Evolutionary conservation across 2,797 vertebrate genomes (phyloP).

Genomic region (Rhinophrynus dorsalis): DNA sequence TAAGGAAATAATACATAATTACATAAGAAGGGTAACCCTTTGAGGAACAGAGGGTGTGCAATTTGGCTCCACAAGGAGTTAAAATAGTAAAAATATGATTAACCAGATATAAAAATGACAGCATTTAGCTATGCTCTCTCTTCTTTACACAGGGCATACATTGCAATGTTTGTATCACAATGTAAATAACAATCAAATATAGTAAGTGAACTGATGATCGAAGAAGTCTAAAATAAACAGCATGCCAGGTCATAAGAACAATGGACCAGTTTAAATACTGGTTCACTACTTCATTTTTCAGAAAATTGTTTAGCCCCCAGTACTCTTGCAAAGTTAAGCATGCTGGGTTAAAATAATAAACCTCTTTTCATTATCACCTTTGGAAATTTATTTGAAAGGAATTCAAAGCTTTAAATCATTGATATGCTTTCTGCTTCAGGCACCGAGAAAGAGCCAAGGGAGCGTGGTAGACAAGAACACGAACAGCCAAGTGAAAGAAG

Average conservation of each 20-base stretch:
- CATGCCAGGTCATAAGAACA: background rate
- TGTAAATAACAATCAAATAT: no score
- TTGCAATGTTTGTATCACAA: no score
- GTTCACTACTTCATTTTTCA: background rate
- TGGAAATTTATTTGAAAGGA: slow-evolving; percentile 34
- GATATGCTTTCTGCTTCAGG: slow-evolving; percentile 42
- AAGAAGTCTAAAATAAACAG: slow-evolving; percentile 8
- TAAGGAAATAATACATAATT: no score
- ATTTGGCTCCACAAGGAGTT: no score
- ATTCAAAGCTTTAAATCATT: slow-evolving; percentile 43
- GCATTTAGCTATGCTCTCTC: no score
- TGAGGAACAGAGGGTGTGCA: no score
- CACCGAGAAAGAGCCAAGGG: slow-evolving; percentile 34
- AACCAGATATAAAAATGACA: no score
- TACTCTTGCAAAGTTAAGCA: slow-evolving; percentile 6
- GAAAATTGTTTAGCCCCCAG: slow-evolving; percentile 30
- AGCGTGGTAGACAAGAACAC: slow-evolving; percentile 33
- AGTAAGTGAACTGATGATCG: slow-evolving; percentile 4
- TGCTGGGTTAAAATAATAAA: slow-evolving; percentile 40
- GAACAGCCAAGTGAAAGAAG: slow-evolving; percentile 36
- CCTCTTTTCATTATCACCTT: slow-evolving; percentile 41
- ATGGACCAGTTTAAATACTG: slow-evolving; percentile 5
- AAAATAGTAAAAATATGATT: no score
- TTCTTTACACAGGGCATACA: no score
- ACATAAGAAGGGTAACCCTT: no score